These are phyloP conservation scores for Zalophus californianus DNA, from an alignment of 2,797 vertebrate genomes.

Conservation along the genomic window DNA sequence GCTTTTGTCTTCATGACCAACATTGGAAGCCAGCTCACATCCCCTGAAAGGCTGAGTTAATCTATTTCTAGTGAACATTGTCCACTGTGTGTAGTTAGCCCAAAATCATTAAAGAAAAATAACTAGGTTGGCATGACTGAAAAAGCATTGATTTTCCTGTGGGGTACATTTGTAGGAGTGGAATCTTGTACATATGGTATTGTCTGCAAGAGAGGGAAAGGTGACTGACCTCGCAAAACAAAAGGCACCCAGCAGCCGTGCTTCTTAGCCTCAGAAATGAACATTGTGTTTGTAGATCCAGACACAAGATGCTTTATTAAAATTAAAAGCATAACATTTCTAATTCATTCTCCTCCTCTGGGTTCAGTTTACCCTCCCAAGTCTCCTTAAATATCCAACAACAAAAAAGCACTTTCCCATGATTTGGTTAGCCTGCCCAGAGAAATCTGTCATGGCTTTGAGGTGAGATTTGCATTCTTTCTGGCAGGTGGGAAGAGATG, in stretches of 20 bases:
- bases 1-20: conserved; percentile 68
- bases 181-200: not conserved
- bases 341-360: not conserved
- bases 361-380: conserved; percentile 12
- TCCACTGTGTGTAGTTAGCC: conserved; percentile 63
- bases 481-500: not conserved
- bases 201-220: not conserved
- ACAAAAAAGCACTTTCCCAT: not conserved
- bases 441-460: not conserved
- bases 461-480: not conserved
- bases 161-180: not conserved
- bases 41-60: conserved; percentile 73
- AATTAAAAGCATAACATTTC: not conserved
- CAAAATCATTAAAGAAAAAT: conserved; percentile 75
- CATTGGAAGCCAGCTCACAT: conserved; percentile 65
- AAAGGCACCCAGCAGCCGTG: not conserved
- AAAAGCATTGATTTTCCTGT: conserved; percentile 61
- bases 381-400: not conserved
- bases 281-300: not conserved
- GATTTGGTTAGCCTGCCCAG: not conserved
- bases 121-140: conserved; percentile 36
- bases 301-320: not conserved
- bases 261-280: not conserved
- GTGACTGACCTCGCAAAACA: conserved; percentile 18
- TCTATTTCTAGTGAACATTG: conserved; percentile 71